These are phyloP conservation scores for Alethe diademata DNA, from an alignment of 2,113 vertebrate genomes.

Conservation along the genomic window DNA sequence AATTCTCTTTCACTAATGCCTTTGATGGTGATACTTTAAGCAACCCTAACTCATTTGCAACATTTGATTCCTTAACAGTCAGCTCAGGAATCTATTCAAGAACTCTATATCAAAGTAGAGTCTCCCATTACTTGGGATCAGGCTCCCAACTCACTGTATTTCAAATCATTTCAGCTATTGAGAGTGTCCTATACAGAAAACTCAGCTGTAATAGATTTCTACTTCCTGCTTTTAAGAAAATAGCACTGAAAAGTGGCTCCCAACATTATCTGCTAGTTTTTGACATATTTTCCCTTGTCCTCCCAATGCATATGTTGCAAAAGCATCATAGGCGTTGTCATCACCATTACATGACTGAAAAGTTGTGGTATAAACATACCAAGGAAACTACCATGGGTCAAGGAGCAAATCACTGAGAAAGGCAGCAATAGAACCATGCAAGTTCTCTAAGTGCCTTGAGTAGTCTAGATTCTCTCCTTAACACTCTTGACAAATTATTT, in stretches of 20 bases:
- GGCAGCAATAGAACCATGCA: conserved; percentile 35
- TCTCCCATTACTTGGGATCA: not conserved
- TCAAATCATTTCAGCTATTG: not conserved
- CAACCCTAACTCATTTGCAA: not conserved
- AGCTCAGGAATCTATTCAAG: not conserved
- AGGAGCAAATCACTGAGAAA: conserved; percentile 46
- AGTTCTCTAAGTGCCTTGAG: conserved; percentile 58
- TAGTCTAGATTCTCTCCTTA: conserved; percentile 57
- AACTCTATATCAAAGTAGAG: not conserved
- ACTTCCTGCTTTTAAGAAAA: not conserved
- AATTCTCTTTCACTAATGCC: not conserved
- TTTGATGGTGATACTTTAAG: not conserved
- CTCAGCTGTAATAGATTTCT: not conserved
- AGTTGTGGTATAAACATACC: not conserved
- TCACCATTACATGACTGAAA: not conserved
- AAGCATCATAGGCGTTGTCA: not conserved
- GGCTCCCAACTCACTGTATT: not conserved
- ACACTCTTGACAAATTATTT: conserved; percentile 73
- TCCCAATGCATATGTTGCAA: not conserved
- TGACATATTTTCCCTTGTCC: not conserved
- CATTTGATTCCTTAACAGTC: not conserved
- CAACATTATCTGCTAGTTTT: not conserved
- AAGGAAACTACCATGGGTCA: conserved; percentile 19
- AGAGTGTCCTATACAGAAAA: not conserved
- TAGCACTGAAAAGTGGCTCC: not conserved